Evolutionary conservation across 2,113 vertebrate species (phyloP), one percentile per base, ranked within the genome.

Genomic region (Orientallactaga bullata): DNA sequence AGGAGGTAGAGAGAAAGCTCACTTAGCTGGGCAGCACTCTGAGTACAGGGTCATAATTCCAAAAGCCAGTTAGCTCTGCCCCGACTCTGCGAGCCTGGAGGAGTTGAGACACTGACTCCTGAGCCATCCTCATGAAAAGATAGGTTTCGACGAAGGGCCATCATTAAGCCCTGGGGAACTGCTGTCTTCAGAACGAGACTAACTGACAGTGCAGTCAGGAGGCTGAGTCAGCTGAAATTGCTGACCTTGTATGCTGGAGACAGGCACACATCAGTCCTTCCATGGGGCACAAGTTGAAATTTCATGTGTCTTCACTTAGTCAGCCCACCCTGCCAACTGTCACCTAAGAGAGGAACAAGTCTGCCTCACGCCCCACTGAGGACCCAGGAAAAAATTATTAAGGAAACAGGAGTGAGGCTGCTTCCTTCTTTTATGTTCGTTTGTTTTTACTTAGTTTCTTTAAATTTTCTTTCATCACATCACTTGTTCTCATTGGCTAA

Each of bases 291-390:
- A 21, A 47, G 35, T 65, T 35, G 35, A 60, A 61, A 39, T 71
- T 18, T 15, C 42, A 60, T 55, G 58, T 13, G 3, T 12, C 2
- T 2, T 21, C 37, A 1, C 7, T 37, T 21, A 0, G 23, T 61
- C 28, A 24, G 20, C n/a, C 58, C 37, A 7, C 23, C 35, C 61
- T 37, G 0, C 1, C 58, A 72, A 21, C 7, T 0, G 5, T 3
- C 1, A 7, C 47, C 77, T n/a, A 11, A 2, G 28, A 73, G 26
- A 58, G 28, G 23, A 7, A 47, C 3, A 0, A 0, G 5, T 35
- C 30, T 24, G 42, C 55, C 17, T 6, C n/a, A 17, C 21, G 28
- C 13, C 32, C 55, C 7, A 0, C 28, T 73, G 37, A 6, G 18
- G 55, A 0, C 71, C 58, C 11, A 0, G 77, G 23, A 58, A 35